Conservation (phyloP, 1,140 invertebrate genomes). For the Riptortus pedestris region DNA sequence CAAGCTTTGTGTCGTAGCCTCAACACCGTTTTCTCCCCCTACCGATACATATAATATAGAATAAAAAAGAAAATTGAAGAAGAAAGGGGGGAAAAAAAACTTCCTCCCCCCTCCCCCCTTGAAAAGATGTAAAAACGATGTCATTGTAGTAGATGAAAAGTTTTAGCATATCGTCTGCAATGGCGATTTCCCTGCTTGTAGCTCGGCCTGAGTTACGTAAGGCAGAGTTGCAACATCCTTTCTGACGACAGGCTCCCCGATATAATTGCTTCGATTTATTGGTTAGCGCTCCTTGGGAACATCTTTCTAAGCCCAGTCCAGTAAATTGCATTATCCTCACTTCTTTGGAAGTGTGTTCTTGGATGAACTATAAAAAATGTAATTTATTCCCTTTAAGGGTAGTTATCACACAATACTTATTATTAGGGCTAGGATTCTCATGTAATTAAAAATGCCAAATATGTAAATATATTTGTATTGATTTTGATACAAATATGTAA, state of each 20-base stretch:
- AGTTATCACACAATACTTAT: too few species aligned
- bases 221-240: not conserved
- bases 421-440: too few species aligned
- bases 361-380: too few species aligned
- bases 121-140: slow-evolving; percentile 5
- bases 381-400: too few species aligned
- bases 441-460: too few species aligned
- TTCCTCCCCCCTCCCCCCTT: not conserved
- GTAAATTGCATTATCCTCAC: too few species aligned
- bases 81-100: not conserved
- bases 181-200: not conserved
- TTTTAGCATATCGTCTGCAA: slow-evolving; percentile 7
- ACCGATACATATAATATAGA: slow-evolving; percentile 5
- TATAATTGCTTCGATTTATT: slow-evolving; percentile 15
- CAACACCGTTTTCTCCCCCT: not conserved
- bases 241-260: not conserved
- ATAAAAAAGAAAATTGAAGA: not conserved
- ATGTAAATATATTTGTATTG: too few species aligned
- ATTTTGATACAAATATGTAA: too few species aligned
- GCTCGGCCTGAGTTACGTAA: not conserved
- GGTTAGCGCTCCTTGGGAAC: not conserved
- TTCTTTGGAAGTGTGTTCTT: too few species aligned
- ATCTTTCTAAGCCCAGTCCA: too few species aligned
- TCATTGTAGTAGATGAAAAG: slow-evolving; percentile 7
- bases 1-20: not conserved